A percentile compares a stretch with the other conserved stretches of the same genome.
Evolutionary conservation across 2,797 vertebrate genomes (phyloP).

Genomic region (Scolopax bukidnonensis): DNA sequence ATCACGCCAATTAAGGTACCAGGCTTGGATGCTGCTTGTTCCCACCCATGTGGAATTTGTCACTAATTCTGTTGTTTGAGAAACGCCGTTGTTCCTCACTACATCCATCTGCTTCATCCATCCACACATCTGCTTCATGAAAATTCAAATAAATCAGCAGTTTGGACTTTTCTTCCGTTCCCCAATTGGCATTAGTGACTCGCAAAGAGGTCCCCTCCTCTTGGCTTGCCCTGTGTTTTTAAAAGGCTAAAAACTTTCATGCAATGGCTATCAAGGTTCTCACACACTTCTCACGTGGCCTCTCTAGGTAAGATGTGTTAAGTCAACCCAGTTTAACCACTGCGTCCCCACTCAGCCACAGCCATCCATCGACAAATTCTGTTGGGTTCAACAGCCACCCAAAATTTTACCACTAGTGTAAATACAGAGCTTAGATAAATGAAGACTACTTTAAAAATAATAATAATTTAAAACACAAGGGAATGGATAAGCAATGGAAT

Average conservation of each 20-base stretch:
- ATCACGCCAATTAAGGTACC: background rate
- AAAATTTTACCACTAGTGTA: background rate
- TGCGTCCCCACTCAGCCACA: background rate
- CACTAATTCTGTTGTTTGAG: background rate
- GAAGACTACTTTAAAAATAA: background rate
- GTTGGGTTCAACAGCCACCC: background rate
- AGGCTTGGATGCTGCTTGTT: background rate
- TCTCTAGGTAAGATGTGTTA: background rate
- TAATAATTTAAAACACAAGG: background rate
- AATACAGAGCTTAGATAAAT: background rate
- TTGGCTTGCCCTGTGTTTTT: background rate
- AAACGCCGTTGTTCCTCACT: background rate
- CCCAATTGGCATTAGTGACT: rapidly evolving
- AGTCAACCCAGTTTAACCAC: background rate
- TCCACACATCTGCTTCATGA: background rate
- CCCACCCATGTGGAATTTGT: background rate
- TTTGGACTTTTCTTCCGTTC: background rate
- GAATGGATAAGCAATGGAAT: background rate
- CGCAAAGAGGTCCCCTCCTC: background rate
- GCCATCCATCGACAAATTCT: background rate
- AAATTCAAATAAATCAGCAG: background rate
- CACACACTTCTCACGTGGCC: background rate
- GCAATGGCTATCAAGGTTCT: background rate
- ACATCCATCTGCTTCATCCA: too few species aligned
- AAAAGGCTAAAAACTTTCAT: background rate